Evolutionary conservation across 2,888 invertebrate species (phyloP).

Genomic region (Eristalinus sepulchralis): DNA sequence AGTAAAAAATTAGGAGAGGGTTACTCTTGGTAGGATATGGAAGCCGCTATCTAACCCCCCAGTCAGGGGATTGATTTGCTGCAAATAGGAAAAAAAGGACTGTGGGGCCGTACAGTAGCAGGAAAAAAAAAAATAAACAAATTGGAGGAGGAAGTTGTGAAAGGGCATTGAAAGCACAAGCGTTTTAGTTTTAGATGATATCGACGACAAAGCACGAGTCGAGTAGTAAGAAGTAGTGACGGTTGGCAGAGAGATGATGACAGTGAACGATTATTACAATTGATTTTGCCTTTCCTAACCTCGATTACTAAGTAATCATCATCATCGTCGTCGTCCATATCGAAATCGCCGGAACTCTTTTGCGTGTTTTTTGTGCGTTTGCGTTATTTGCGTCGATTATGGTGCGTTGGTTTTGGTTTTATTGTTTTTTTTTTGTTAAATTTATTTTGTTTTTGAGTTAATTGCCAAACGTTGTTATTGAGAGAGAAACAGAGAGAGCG

Average conservation of each 20-base stretch:
- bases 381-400: conserved; percentile 2
- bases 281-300: conserved; percentile 77
- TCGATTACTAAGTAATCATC: conserved; percentile 80
- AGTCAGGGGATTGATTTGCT: background rate
- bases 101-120: background rate
- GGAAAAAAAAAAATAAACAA: background rate
- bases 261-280: conserved; percentile 43
- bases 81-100: background rate
- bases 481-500: background rate
- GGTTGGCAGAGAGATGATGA: conserved; percentile 7
- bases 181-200: conserved; percentile 46
- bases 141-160: background rate
- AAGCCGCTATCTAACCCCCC: conserved; percentile 24
- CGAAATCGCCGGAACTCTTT: conserved; percentile 77
- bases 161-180: conserved; percentile 33
- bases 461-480: conserved; percentile 51
- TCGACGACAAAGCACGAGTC: conserved; percentile 30
- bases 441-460: conserved; percentile 16
- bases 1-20: conserved; percentile 1
- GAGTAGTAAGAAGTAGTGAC: conserved; percentile 21
- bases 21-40: background rate
- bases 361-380: background rate
- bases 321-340: conserved; percentile 77
- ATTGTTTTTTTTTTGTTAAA: conserved; percentile 29
- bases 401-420: conserved; percentile 27